Evolutionary conservation across 2,113 vertebrate genomes (phyloP), one percentile per base, ranked within the genome.

Genomic region (Cyanoramphus novaezelandiae): DNA sequence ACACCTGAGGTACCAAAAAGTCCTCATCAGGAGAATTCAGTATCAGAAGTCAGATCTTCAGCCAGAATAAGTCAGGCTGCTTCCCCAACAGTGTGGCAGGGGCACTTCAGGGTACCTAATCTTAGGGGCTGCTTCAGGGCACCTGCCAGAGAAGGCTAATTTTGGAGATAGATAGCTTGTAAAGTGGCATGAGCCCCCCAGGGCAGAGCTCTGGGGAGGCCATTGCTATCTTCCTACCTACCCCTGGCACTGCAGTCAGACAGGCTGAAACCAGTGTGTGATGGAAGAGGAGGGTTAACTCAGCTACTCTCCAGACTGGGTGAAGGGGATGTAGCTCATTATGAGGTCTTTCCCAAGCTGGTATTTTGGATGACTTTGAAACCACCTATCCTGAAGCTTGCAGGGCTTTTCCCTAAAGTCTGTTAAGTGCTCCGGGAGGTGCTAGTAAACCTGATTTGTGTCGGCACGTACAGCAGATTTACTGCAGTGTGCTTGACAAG

Each of bases 61-160:
- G 19, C 33, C 17, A 16, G 68, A 11, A 11, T 44, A 60, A 28
- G 46, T 21, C 60, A 3, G 1, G 17, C 47, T 91, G 49, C 44
- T 78, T 29, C 72, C 57, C 17, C 0, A 2, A 29, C 2, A 59
- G 20, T 15, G 57, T 35, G 7, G 25, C 0, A 5, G 28, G 19
- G 31, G 28, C 3, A 63, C 39, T 10, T 83, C 19, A 85, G 79
- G 82, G 8, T 62, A 85, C 2, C 2, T 43, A 11, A 27, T n/a
- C 50, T 49, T 85, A 79, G 67, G 46, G n/a, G 16, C 41, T 82
- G 24, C 75, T 90, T 23, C 70, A 70, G 67, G 52, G 3, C 71
- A 71, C 27, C 71, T 79, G 37, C 35, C 60, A 75, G 79, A 39
- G 23, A n/a, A 43, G 74, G 33, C 8, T 62, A 3, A 44, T 70